Evolutionary conservation across 2,113 vertebrate species (phyloP), one percentile per base, ranked within the genome.

Genomic region (Lophochroa leadbeateri): DNA sequence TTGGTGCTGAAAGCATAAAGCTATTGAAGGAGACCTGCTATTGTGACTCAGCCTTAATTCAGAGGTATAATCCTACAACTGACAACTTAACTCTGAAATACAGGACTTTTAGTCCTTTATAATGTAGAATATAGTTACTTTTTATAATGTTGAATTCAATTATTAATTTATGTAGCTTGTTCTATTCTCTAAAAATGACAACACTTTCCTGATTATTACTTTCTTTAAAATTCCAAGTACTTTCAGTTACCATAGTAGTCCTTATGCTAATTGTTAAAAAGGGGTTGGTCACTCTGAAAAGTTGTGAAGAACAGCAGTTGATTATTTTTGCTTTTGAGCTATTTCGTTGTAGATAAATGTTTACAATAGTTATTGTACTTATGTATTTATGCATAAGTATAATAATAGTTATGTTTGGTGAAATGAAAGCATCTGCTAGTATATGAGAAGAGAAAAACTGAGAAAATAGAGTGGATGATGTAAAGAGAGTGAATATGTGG

Each of bases 331-430:
- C 11, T 64, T 37, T 67, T 71, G 37, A 92, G 20, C 25, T 85
- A 1, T n/a, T 75, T 79, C 44, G 5, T 17, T 47, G 6, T 35
- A 61, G 28, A 55, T 11, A 43, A 65, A 19, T 29, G 2, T 47
- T 86, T 68, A 25, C 14, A 28, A 4, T 33, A 19, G 11, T 75
- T 85, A 39, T 3, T 3, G 25, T 71, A 35, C 7, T 82, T 83
- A 16, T 0, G 0, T 37, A 57, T 57, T 78, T 74, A 43, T 31
- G 10, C 16, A 2, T 55, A 18, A 7, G 2, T 37, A 8, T 31
- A 71, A 17, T 50, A 64, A 50, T 24, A 58, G 27, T 60, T 60
- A 8, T 4, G 6, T 3, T 17, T 80, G 71, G 27, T 55, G 24
- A 86, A 82, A 29, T 23, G 23, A n/a, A 74, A 61, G 18, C 8